Evolutionary conservation across 2,113 vertebrate genomes (phyloP).

Genomic region (Psephotus haematonotus): DNA sequence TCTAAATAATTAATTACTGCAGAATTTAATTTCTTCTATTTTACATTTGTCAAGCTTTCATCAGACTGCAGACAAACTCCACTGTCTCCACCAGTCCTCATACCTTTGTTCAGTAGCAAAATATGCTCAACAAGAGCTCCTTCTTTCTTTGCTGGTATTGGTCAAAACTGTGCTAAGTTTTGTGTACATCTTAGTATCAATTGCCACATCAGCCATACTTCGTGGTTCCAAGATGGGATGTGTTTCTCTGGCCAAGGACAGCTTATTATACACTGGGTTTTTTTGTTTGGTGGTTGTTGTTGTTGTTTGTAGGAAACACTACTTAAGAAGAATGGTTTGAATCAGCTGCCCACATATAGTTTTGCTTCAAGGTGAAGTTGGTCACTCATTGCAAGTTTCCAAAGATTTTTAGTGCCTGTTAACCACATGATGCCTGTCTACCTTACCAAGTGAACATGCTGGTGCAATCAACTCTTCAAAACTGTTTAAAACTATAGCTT

Average conservation of each 20-base stretch:
- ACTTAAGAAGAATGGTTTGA: background rate
- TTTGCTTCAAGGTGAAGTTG: background rate
- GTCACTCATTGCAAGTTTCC: background rate
- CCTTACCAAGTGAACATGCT: background rate
- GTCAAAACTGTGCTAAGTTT: background rate
- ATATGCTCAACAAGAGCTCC: background rate
- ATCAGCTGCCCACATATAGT: background rate
- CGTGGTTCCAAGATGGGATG: background rate
- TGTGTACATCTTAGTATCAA: background rate
- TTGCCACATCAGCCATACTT: background rate
- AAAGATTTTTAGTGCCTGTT: background rate
- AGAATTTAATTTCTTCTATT: background rate
- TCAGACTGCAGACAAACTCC: background rate
- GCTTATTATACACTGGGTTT: background rate
- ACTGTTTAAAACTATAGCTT: background rate
- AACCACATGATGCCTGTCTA: background rate
- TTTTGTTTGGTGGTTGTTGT: background rate
- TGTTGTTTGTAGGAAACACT: background rate
- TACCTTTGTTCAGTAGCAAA: background rate
- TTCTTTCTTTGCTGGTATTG: background rate
- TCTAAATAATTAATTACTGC: constrained; percentile 29
- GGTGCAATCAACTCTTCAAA: background rate
- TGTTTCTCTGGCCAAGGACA: background rate
- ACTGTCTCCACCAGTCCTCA: background rate
- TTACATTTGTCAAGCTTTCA: background rate